Evolutionary conservation across 2,113 vertebrate species (phyloP).

Genomic region (Xenopus laevis): DNA sequence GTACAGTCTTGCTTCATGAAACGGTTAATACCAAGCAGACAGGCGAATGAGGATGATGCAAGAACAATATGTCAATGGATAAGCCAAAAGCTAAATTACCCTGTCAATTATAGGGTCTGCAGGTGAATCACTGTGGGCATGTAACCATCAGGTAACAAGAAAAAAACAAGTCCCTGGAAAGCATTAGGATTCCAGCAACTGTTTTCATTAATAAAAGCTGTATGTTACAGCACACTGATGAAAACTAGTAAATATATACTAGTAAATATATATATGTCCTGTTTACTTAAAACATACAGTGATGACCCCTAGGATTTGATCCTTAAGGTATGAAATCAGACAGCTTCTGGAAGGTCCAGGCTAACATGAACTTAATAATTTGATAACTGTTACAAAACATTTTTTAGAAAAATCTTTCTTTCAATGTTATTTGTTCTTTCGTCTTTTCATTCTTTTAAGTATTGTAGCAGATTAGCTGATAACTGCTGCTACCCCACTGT

Average conservation of each 20-base stretch:
- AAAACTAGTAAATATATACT: too few relatives aligned
- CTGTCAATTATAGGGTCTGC: slow-evolving; percentile 24
- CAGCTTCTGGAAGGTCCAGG: too few relatives aligned
- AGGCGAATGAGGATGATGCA: neutral
- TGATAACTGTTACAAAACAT: too few relatives aligned
- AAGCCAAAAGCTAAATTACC: slow-evolving; percentile 5
- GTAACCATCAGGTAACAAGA: neutral
- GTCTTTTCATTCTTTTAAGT: too few relatives aligned
- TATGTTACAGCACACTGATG: neutral
- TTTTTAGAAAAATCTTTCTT: too few relatives aligned
- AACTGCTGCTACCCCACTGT: too few relatives aligned
- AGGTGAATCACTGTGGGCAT: neutral
- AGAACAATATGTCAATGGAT: slow-evolving; percentile 21
- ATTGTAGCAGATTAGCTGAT: too few relatives aligned
- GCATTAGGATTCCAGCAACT: neutral
- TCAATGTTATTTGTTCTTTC: too few relatives aligned
- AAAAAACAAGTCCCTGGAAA: slow-evolving; percentile 8
- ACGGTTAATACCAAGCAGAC: neutral
- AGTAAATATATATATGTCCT: too few relatives aligned
- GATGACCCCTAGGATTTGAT: neutral
- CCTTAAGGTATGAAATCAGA: neutral
- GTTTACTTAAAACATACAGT: too few relatives aligned
- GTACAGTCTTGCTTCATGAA: neutral
- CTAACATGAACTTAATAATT: too few relatives aligned
- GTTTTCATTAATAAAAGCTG: accelerated